These are phyloP conservation scores for Lanius collurio DNA, from an alignment of 2,113 vertebrate genomes.

Conservation along the genomic window DNA sequence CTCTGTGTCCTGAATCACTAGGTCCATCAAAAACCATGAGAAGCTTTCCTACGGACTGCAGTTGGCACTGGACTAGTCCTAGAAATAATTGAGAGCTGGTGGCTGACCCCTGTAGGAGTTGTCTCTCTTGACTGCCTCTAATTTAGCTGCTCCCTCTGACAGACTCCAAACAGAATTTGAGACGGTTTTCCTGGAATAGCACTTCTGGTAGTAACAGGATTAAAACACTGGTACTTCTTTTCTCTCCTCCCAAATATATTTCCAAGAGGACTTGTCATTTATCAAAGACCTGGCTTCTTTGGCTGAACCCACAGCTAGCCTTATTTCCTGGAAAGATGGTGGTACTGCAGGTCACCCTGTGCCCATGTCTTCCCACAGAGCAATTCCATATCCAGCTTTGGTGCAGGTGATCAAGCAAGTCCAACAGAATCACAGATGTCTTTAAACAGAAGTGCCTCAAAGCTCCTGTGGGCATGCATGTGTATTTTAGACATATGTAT, in stretches of 20 bases:
- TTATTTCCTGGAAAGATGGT: conserved; percentile 20
- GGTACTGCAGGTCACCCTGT: background rate
- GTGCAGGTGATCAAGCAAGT: background rate
- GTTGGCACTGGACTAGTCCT: background rate
- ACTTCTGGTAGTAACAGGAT: background rate
- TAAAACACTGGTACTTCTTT: background rate
- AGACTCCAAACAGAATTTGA: background rate
- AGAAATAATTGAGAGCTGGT: background rate
- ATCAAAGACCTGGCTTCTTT: background rate
- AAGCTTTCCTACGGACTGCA: background rate
- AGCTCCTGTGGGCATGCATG: background rate
- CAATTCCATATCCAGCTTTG: background rate
- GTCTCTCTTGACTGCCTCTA: background rate
- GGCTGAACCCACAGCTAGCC: background rate
- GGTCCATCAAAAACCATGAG: background rate
- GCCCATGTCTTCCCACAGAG: background rate
- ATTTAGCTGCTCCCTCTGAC: background rate
- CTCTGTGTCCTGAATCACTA: background rate
- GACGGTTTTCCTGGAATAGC: background rate
- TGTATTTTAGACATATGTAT: background rate
- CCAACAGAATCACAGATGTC: background rate
- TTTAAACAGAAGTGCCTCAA: background rate
- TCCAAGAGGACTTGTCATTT: background rate
- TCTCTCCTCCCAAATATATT: background rate
- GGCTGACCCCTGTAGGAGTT: background rate